Conservation (phyloP, 2,113 vertebrate genomes). For the Megaleporinus macrocephalus region DNA sequence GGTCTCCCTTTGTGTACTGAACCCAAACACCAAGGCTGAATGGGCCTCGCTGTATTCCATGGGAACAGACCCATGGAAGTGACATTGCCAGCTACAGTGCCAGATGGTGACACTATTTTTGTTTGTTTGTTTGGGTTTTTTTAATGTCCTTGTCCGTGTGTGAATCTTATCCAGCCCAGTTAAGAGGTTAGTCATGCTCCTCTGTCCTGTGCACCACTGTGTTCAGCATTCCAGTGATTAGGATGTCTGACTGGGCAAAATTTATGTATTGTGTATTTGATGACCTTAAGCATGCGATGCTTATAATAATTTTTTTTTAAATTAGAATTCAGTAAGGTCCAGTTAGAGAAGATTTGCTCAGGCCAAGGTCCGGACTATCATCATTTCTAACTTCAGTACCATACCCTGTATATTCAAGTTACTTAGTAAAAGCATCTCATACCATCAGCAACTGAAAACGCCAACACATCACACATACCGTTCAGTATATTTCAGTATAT, state of each 20-base stretch:
- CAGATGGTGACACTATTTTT: neutral
- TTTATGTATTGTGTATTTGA: neutral
- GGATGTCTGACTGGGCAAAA: neutral
- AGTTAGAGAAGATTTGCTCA: no score
- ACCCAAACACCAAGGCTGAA: conserved; percentile 29
- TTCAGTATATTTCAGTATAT: no score
- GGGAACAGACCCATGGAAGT: neutral
- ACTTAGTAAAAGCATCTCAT: no score
- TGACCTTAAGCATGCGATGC: neutral
- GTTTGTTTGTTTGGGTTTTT: no score
- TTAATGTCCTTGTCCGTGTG: conserved; percentile 14
- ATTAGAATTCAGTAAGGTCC: no score
- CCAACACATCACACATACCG: no score
- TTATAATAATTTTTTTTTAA: no score
- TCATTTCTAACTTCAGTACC: no score
- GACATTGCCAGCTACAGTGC: neutral
- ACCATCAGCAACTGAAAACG: no score
- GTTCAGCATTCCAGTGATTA: no score
- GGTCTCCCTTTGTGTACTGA: conserved; percentile 30
- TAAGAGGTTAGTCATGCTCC: neutral
- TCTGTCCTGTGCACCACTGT: conserved; percentile 1
- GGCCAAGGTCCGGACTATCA: no score
- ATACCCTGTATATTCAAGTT: no score
- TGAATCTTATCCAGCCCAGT: neutral
- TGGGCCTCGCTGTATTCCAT: neutral